phyloP scores from a whole-genome alignment of 2,113 vertebrate species.

The Anarrhichthys ocellatus region DNA sequence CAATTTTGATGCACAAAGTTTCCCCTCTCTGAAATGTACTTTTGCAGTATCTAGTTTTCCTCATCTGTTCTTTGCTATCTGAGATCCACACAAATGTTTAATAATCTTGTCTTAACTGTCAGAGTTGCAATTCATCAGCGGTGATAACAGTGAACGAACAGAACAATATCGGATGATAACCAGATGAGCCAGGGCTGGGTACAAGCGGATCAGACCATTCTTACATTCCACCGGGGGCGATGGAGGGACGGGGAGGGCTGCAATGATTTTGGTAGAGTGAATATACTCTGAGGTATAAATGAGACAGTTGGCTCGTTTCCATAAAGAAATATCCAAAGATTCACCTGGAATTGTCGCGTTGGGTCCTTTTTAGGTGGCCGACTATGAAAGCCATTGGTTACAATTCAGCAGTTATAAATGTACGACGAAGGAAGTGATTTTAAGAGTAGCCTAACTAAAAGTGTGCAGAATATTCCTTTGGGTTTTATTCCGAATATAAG shows the following conservation, averaged over 20 bases:
- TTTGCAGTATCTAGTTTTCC: neutral
- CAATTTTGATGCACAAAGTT: neutral
- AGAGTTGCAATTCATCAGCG: slow-evolving; percentile 32
- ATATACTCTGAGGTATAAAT: slow-evolving; percentile 46
- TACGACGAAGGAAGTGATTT: slow-evolving; percentile 52
- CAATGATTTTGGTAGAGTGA: slow-evolving; percentile 52
- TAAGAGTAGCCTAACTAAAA: slow-evolving; percentile 38
- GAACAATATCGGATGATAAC: slow-evolving; percentile 41
- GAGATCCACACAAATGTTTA: slow-evolving; percentile 9
- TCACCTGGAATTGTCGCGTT: slow-evolving; percentile 43
- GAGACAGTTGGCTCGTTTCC: slow-evolving; percentile 47
- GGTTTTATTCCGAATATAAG: slow-evolving; percentile 50
- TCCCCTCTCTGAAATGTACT: neutral
- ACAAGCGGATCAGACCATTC: slow-evolving; percentile 36
- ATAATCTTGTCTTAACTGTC: slow-evolving; percentile 41
- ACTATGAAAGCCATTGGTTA: slow-evolving; percentile 63
- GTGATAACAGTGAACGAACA: slow-evolving; percentile 43
- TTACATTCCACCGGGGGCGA: slow-evolving; percentile 25
- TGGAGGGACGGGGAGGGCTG: neutral
- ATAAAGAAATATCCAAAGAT: slow-evolving; percentile 63
- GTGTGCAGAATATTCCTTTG: slow-evolving; percentile 48
- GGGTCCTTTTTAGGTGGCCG: slow-evolving; percentile 54
- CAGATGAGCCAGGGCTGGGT: slow-evolving; percentile 34
- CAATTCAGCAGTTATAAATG: slow-evolving; percentile 57
- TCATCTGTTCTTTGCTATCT: neutral